These are phyloP conservation scores for Drosophila ogumai DNA, from an alignment of 1,140 invertebrate species.

Conservation along the genomic window DNA sequence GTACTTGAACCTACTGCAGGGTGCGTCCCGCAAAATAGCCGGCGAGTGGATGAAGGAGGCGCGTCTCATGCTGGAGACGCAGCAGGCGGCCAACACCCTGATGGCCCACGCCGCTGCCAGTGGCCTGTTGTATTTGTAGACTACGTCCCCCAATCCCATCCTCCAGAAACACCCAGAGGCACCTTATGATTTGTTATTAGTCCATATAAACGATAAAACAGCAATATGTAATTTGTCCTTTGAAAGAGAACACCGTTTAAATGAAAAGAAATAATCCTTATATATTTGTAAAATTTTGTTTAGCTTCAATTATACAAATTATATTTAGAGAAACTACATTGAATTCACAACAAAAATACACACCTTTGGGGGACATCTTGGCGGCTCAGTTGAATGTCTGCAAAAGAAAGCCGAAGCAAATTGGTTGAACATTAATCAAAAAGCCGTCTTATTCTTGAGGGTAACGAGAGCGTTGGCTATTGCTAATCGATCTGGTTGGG, in stretches of 20 bases:
- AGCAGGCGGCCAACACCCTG: slow-evolving; percentile 94
- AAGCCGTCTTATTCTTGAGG: slow-evolving; percentile 4
- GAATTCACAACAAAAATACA: slow-evolving; percentile 4
- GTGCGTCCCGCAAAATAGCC: slow-evolving; percentile 93
- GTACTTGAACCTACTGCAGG: slow-evolving; percentile 95
- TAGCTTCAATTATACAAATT: slow-evolving; percentile 78
- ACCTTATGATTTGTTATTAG: slow-evolving; percentile 54
- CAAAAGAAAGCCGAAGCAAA: neutral
- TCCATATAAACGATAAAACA: slow-evolving; percentile 34
- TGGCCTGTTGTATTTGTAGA: slow-evolving; percentile 89
- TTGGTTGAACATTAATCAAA: slow-evolving; percentile 5
- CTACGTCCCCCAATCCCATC: slow-evolving; percentile 49
- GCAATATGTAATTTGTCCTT: slow-evolving; percentile 48
- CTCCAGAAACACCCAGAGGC: slow-evolving; percentile 15
- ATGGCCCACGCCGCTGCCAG: slow-evolving; percentile 93
- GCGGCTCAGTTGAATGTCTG: neutral
- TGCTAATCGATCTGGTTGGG: neutral
- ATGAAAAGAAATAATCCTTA: slow-evolving; percentile 30
- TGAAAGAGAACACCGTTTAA: slow-evolving; percentile 26
- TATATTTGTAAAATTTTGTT: slow-evolving; percentile 70
- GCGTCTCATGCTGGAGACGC: slow-evolving; percentile 93
- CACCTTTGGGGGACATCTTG: slow-evolving; percentile 10
- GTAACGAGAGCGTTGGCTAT: neutral
- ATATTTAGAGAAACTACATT: slow-evolving; percentile 59
- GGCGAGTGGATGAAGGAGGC: slow-evolving; percentile 95